phyloP scores from a whole-genome alignment of 2,797 vertebrate species.

The Rhinophrynus dorsalis region DNA sequence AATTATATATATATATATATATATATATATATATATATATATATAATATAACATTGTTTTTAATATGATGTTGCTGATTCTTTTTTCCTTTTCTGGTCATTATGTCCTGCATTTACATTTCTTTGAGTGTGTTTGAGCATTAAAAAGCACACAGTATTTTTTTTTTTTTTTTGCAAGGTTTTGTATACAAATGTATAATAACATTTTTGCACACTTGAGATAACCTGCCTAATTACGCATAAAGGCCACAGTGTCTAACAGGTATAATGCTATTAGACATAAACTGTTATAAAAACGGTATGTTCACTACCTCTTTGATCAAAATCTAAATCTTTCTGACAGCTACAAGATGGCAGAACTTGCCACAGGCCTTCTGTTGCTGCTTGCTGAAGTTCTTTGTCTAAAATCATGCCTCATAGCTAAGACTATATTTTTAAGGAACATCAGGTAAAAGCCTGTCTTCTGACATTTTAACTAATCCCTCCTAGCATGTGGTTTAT shows the following conservation, averaged over 20 bases:
- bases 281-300: slow-evolving; percentile 56
- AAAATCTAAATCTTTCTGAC: slow-evolving; percentile 84
- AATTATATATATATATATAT: no score
- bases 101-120: no score
- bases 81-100: no score
- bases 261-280: slow-evolving; percentile 63
- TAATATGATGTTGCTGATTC: no score
- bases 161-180: no score
- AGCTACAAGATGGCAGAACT: slow-evolving; percentile 86
- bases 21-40: no score
- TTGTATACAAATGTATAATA: no score
- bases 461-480: slow-evolving; percentile 97
- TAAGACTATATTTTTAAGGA: slow-evolving; percentile 88
- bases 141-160: no score
- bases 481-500: slow-evolving; percentile 86
- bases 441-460: slow-evolving; percentile 90
- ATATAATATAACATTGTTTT: no score
- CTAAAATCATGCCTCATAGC: slow-evolving; percentile 84
- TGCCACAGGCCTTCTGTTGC: slow-evolving; percentile 75
- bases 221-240: slow-evolving; percentile 62
- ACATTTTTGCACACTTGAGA: no score
- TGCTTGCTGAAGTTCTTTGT: slow-evolving; percentile 65
- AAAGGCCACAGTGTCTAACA: slow-evolving; percentile 61
- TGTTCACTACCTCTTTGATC: slow-evolving; percentile 74
- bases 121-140: no score